Evolutionary conservation across 2,888 invertebrate species (phyloP).

Genomic region (Synergus japonicus): DNA sequence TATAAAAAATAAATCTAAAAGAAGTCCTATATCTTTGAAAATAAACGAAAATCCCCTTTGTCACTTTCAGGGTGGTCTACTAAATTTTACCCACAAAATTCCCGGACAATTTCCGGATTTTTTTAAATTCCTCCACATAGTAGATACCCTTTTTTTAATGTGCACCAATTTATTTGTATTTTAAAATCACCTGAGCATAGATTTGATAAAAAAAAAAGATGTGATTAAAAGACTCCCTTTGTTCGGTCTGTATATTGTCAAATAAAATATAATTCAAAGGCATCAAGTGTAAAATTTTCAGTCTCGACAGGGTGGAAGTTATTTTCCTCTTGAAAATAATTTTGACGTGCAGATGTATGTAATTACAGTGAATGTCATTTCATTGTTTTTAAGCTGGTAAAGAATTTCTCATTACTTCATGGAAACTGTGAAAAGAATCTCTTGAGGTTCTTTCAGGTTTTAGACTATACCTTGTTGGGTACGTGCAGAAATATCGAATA

Average conservation of each 20-base stretch:
- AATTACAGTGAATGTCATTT: slow-evolving; percentile 35
- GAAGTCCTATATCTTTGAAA: neutral
- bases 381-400: slow-evolving; percentile 28
- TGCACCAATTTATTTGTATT: neutral
- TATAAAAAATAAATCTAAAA: neutral
- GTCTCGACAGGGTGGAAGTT: neutral
- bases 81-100: too few species aligned
- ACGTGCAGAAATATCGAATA: slow-evolving; percentile 6
- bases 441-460: slow-evolving; percentile 27
- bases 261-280: neutral
- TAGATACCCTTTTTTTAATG: too few species aligned
- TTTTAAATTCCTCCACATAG: too few species aligned
- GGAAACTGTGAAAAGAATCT: slow-evolving; percentile 31
- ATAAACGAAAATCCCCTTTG: neutral
- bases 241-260: neutral
- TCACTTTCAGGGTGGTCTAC: neutral
- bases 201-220: neutral
- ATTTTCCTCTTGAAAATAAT: slow-evolving; percentile 19
- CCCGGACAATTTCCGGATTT: too few species aligned
- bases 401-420: slow-evolving; percentile 30
- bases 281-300: neutral
- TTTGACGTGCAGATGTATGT: slow-evolving; percentile 1
- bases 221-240: neutral
- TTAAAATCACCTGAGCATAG: too few species aligned
- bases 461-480: neutral